Evolutionary conservation across 2,797 vertebrate species (phyloP), one percentile per base, ranked within the genome.

Genomic region (Gambelia wislizenii): DNA sequence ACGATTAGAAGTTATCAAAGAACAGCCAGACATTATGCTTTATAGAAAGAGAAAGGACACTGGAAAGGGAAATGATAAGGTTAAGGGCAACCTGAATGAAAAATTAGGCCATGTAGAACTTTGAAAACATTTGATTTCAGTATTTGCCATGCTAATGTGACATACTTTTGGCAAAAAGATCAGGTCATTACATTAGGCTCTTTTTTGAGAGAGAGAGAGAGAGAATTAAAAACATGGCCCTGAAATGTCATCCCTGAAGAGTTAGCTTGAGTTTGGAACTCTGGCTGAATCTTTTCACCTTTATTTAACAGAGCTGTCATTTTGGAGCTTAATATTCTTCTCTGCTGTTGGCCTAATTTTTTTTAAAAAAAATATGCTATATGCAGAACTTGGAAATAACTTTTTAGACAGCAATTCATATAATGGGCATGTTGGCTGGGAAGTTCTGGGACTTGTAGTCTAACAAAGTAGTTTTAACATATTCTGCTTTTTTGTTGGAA

Each of bases 111-210:
- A 54, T 78, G 78, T 56, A 92, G 85, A 92, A 87, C 69, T 95
- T 94, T 81, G 33, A 88, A 95, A 94, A 89, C 77, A 47, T 64
- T 94, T 89, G 90, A 95, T 96, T 94, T 95, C 90, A 59, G 1
- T 94, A 92, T 93, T 94, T 89, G 0, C 84, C 91, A 77, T 91
- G 87, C 85, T 94, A 89, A 93, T 91, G 88, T 92, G 91, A 94
- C 89, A 90, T 93, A 69, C 13, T 54, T 1, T 86, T 27, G 85
- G 91, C 89, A 91, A 89, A 93, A 88, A 92, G 92, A 90, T 91
- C 83, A 89, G 84, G 82, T 95, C 7, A 0, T 93, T 89, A 83
- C 70, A 83, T 89, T 94, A 89, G 91, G 91, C 88, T 92, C 22
- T 89, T 84, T 52, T 67, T 85, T 87, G 83, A 92, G 93, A 92